A percentile compares a stretch with the other conserved stretches of the same genome.
phyloP scores from a whole-genome alignment of 2,113 vertebrate species.

The Pionites leucogaster region DNA sequence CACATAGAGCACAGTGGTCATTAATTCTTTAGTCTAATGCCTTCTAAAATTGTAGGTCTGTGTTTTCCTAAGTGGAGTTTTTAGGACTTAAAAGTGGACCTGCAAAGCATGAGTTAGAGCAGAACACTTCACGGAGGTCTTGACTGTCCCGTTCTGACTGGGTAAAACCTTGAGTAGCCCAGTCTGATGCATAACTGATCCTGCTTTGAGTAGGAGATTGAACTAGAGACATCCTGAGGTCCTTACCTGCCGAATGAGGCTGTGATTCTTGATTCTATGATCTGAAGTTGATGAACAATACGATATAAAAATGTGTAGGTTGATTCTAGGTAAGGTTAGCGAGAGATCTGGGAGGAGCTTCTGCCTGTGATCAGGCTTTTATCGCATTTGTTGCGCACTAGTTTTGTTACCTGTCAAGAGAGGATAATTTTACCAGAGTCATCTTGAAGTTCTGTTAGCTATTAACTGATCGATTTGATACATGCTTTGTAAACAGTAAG shows the following conservation, averaged over 20 bases:
- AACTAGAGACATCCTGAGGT: background rate
- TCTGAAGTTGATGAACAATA: background rate
- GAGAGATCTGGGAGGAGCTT: background rate
- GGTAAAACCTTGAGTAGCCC: background rate
- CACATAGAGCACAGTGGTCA: background rate
- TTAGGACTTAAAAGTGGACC: background rate
- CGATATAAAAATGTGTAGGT: background rate
- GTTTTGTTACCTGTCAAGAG: background rate
- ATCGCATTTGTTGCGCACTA: background rate
- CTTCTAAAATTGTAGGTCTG: background rate
- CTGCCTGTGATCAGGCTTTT: background rate
- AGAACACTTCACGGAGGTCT: background rate
- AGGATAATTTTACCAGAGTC: background rate
- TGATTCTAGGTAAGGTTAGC: accelerated
- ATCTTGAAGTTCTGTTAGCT: background rate
- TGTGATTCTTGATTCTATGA: accelerated
- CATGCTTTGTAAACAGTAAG: background rate
- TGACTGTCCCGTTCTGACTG: background rate
- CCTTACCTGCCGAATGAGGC: accelerated
- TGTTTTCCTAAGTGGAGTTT: background rate
- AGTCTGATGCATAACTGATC: background rate
- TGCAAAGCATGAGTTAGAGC: background rate
- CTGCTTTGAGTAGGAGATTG: background rate
- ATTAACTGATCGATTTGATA: background rate
- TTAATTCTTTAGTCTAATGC: background rate